These are phyloP conservation scores for Cheilosia vernalis DNA, from an alignment of 2,888 invertebrate species.

Conservation along the genomic window DNA sequence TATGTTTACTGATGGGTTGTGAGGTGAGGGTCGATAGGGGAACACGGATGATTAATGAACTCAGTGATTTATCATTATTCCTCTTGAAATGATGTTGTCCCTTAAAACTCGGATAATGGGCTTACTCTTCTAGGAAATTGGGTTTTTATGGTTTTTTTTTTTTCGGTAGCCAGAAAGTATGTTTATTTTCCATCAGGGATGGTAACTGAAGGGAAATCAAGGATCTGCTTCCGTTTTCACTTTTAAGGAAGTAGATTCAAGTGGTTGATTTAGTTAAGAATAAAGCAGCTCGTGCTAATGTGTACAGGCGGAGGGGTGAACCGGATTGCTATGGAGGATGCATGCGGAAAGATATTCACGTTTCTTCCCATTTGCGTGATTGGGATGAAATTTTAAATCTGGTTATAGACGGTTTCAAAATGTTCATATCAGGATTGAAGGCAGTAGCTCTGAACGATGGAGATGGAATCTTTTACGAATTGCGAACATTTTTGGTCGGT, in stretches of 20 bases:
- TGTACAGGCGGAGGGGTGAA: background rate
- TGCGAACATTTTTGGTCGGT: too few species aligned
- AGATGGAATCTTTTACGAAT: too few species aligned
- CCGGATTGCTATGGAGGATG: too few species aligned
- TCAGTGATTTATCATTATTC: conserved; percentile 26
- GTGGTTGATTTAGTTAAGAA: conserved; percentile 7
- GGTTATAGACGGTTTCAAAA: too few species aligned
- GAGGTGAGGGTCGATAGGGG: background rate
- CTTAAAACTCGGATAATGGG: conserved; percentile 21
- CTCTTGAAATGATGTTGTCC: conserved; percentile 18
- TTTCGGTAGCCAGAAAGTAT: background rate
- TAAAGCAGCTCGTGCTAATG: background rate
- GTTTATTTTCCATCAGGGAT: background rate
- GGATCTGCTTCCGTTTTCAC: background rate
- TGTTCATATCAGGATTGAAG: too few species aligned
- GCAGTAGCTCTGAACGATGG: too few species aligned
- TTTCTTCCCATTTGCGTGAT: too few species aligned
- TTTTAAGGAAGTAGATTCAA: conserved; percentile 7
- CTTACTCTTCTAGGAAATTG: conserved; percentile 8
- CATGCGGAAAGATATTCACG: too few species aligned
- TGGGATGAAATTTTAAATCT: too few species aligned
- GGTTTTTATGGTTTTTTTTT: too few species aligned
- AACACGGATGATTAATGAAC: conserved; percentile 45
- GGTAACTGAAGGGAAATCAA: background rate
- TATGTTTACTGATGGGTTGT: too few species aligned